Evolutionary conservation across 2,113 vertebrate species (phyloP).

Genomic region (Nannobrachium achirus): DNA sequence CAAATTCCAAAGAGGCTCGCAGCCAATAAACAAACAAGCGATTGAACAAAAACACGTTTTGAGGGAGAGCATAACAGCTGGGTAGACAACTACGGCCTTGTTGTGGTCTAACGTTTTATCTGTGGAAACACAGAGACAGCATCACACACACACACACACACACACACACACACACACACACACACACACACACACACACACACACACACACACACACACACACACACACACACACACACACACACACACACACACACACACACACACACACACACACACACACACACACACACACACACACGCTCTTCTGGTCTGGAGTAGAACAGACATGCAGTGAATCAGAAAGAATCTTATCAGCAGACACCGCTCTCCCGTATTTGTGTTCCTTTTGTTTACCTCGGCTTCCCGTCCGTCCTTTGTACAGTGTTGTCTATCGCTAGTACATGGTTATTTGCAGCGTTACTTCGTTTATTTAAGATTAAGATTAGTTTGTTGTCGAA

Average conservation of each 20-base stretch:
- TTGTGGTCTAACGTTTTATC: constrained; percentile 67
- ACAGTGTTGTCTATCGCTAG: constrained; percentile 22
- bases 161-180: too few relatives aligned
- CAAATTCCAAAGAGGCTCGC: constrained; percentile 53
- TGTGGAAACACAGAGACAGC: constrained; percentile 56
- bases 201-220: too few relatives aligned
- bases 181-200: too few relatives aligned
- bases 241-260: too few relatives aligned
- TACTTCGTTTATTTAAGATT: constrained; percentile 32
- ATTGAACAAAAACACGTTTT: constrained; percentile 54
- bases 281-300: too few relatives aligned
- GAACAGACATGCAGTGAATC: constrained; percentile 27
- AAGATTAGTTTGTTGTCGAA: constrained; percentile 10
- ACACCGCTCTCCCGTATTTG: constrained; percentile 34
- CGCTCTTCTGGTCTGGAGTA: constrained; percentile 40
- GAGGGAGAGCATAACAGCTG: constrained; percentile 53
- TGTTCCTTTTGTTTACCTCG: constrained; percentile 13
- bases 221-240: too few relatives aligned
- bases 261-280: too few relatives aligned
- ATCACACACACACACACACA: too few relatives aligned
- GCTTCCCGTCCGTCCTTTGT: constrained; percentile 28
- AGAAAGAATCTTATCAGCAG: constrained; percentile 50
- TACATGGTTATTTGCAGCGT: constrained; percentile 7
- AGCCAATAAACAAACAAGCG: constrained; percentile 67
- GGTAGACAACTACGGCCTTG: constrained; percentile 51